Conservation (phyloP, 2,888 invertebrate genomes). For the Microdon myrmicae region DNA sequence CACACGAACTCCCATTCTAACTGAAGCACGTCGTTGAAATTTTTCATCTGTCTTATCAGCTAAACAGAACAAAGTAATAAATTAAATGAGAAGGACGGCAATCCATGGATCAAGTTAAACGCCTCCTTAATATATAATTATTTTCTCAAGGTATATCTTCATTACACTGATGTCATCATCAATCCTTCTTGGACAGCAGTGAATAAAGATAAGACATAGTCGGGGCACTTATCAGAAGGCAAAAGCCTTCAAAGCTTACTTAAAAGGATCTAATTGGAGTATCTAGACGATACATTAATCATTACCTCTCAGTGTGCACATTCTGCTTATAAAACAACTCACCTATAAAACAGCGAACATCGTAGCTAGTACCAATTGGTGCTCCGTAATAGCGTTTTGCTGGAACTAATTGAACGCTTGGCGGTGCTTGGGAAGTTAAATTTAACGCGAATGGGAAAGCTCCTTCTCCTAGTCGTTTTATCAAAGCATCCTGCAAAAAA, state of each 20-base stretch:
- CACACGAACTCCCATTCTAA: conserved; percentile 87
- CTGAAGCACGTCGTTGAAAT: conserved; percentile 80
- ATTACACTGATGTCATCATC: no score
- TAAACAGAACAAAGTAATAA: no score
- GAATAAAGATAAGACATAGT: not conserved
- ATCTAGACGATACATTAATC: no score
- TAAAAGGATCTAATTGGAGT: no score
- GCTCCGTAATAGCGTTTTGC: conserved; percentile 92
- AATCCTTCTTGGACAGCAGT: conserved; percentile 2
- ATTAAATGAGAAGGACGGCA: no score
- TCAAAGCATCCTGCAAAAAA: conserved; percentile 77
- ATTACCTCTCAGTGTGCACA: not conserved
- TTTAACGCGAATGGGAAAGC: conserved; percentile 85
- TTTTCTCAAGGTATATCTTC: no score
- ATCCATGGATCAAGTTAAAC: no score
- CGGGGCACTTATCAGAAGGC: not conserved
- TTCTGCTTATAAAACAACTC: conserved; percentile 62
- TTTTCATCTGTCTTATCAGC: conserved; percentile 88
- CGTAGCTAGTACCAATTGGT: conserved; percentile 91
- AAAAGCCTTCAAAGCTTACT: no score
- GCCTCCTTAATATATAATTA: no score
- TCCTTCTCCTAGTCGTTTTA: conserved; percentile 80
- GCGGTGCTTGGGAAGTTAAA: conserved; percentile 86
- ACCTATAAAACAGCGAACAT: conserved; percentile 88
- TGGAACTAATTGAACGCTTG: conserved; percentile 88